phyloP scores from a whole-genome alignment of 2,888 invertebrate species.

The Carabus problematicus region DNA sequence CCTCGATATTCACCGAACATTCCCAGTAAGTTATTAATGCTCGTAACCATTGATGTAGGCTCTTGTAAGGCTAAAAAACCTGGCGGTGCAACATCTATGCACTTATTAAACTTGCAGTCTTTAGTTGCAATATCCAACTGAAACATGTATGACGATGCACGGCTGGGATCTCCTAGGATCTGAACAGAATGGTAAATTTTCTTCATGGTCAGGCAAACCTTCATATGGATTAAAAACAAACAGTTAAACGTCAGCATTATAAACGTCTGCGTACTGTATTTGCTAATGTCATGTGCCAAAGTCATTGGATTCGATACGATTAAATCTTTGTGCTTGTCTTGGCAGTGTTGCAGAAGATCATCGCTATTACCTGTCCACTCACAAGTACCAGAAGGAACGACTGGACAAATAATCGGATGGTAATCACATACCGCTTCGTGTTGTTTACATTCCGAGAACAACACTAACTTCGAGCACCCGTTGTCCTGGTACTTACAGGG shows the following conservation, averaged over 20 bases:
- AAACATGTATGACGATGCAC: not conserved
- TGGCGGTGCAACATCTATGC: too few relatives aligned
- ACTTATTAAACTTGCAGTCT: too few relatives aligned
- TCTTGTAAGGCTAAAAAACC: too few relatives aligned
- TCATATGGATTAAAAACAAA: not conserved
- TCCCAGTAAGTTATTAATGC: too few relatives aligned
- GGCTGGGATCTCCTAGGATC: not conserved
- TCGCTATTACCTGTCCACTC: not conserved
- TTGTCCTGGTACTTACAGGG: constrained; percentile 10
- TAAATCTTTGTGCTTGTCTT: not conserved
- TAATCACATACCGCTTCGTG: not conserved
- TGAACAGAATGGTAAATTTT: constrained; percentile 1
- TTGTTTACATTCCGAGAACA: not conserved
- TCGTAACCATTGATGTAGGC: too few relatives aligned
- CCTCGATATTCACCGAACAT: too few relatives aligned
- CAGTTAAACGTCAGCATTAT: not conserved
- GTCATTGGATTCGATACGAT: not conserved
- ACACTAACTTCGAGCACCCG: not conserved
- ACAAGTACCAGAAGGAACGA: not conserved
- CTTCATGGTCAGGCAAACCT: not conserved
- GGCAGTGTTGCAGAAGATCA: not conserved
- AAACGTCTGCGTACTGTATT: not conserved
- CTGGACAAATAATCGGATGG: not conserved
- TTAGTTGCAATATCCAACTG: not conserved
- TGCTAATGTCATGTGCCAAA: not conserved